Evolutionary conservation across 2,113 vertebrate species (phyloP).

Genomic region (Hippocampus comes): DNA sequence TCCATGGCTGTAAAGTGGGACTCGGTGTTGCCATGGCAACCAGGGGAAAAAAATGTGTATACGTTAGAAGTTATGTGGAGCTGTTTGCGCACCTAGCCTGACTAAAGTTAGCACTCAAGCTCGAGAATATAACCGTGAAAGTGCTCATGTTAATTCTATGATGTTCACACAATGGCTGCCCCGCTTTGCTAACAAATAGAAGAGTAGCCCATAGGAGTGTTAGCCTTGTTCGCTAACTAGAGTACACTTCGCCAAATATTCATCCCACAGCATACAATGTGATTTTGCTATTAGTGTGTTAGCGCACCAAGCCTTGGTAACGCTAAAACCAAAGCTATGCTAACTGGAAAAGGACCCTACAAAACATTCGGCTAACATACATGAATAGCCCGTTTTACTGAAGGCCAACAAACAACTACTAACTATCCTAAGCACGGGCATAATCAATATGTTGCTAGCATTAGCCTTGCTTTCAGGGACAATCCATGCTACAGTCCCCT

Average conservation of each 20-base stretch:
- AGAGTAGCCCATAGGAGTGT: background rate
- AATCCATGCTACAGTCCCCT: slow-evolving; percentile 10
- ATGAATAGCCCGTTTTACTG: background rate
- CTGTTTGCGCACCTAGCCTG: background rate
- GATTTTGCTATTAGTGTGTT: background rate
- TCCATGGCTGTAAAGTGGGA: slow-evolving; percentile 5
- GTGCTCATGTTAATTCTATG: background rate
- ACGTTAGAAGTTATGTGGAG: background rate
- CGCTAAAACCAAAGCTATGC: background rate
- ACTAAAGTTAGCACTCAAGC: background rate
- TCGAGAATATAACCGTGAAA: background rate
- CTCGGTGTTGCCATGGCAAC: slow-evolving; percentile 22
- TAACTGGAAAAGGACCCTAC: background rate
- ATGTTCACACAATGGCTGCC: background rate
- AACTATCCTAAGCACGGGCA: background rate
- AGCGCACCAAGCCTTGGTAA: background rate
- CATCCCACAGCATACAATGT: background rate
- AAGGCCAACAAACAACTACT: background rate
- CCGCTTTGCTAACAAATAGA: too few species aligned
- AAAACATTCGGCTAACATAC: background rate
- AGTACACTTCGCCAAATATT: background rate
- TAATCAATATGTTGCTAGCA: background rate
- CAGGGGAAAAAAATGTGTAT: slow-evolving; percentile 7
- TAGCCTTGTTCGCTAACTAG: background rate
- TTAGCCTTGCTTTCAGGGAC: background rate